Evolutionary conservation across 2,113 vertebrate species (phyloP).

Genomic region (Piprites chloris): DNA sequence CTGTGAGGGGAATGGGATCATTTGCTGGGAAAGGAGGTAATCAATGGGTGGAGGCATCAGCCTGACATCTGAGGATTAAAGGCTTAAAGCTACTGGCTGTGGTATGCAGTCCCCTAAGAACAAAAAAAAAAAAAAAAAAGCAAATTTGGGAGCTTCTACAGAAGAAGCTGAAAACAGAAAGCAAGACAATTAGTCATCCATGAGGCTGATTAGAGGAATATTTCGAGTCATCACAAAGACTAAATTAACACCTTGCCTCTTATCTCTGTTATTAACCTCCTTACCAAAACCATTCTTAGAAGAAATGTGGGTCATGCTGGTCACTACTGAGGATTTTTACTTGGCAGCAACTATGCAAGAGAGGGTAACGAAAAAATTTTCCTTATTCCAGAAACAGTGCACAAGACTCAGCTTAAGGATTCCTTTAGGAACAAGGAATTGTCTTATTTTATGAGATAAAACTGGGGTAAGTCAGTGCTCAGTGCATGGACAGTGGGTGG

Average conservation of each 20-base stretch:
- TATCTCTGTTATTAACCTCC: neutral
- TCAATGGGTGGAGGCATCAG: neutral
- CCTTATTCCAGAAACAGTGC: neutral
- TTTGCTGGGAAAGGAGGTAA: neutral
- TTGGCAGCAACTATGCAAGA: neutral
- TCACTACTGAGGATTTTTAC: neutral
- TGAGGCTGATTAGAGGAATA: neutral
- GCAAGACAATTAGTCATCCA: neutral
- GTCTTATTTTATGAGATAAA: neutral
- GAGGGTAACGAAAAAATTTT: neutral
- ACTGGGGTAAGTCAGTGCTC: neutral
- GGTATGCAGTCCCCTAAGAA: neutral
- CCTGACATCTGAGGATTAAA: neutral
- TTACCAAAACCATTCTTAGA: neutral
- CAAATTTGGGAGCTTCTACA: neutral
- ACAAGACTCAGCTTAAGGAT: neutral
- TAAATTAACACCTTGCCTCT: neutral
- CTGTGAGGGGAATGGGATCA: neutral
- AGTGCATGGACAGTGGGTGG: neutral
- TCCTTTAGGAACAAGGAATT: neutral
- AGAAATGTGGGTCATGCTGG: neutral
- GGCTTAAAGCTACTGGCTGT: conserved; percentile 11
- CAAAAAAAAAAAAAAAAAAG: neutral
- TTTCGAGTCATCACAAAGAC: neutral
- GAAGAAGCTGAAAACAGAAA: neutral